These are phyloP conservation scores for Oligia latruncula DNA, from an alignment of 2,888 invertebrate species.

Conservation along the genomic window DNA sequence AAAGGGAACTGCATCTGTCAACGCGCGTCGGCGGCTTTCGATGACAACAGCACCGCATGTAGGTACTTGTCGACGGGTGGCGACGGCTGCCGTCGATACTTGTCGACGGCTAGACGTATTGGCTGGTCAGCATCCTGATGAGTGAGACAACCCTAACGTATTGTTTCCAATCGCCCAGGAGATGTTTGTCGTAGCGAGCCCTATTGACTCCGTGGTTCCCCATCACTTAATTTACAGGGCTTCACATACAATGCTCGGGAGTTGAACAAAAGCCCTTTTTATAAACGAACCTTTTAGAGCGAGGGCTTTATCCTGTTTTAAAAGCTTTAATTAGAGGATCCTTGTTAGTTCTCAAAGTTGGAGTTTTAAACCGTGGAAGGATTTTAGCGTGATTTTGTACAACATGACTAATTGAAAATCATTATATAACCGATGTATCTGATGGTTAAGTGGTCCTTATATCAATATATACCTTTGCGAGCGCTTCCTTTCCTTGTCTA, in stretches of 20 bases:
- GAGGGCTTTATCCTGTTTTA: slow-evolving; percentile 16
- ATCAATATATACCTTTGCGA: background rate
- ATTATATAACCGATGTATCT: background rate
- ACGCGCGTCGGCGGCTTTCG: too few species aligned
- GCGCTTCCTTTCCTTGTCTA: background rate
- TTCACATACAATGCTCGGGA: slow-evolving; percentile 3
- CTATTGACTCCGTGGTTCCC: slow-evolving; percentile 32
- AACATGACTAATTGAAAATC: background rate
- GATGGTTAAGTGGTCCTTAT: background rate
- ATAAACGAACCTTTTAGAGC: slow-evolving; percentile 17
- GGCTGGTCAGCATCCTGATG: too few species aligned
- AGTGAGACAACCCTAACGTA: slow-evolving; percentile 13
- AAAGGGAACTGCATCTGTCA: too few species aligned
- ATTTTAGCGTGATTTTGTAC: background rate
- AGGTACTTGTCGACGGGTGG: too few species aligned
- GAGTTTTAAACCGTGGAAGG: background rate
- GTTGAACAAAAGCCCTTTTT: slow-evolving; percentile 35
- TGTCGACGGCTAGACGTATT: too few species aligned
- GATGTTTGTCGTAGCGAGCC: slow-evolving; percentile 14
- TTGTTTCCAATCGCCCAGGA: slow-evolving; percentile 45
- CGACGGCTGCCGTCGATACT: too few species aligned
- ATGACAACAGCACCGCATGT: too few species aligned
- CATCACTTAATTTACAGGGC: slow-evolving; percentile 42
- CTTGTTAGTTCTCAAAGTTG: slow-evolving; percentile 4
- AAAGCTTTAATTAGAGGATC: slow-evolving; percentile 6